Evolutionary conservation across 2,888 invertebrate genomes (phyloP).

Genomic region (Capitulum mitella): DNA sequence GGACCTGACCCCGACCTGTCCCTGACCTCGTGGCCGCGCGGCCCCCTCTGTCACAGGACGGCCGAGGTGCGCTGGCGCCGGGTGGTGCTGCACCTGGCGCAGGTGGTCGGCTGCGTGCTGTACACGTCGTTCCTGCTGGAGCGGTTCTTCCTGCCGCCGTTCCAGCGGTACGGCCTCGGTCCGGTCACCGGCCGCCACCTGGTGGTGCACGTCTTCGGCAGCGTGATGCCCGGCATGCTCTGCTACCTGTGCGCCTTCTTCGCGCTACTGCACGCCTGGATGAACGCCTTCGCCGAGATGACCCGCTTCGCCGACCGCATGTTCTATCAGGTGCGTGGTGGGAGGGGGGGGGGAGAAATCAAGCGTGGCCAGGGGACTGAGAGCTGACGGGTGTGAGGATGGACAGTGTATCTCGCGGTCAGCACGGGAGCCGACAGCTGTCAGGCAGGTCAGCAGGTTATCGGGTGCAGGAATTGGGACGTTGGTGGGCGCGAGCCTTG

Average conservation of each 20-base stretch:
- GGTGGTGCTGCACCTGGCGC: slow-evolving; percentile 60
- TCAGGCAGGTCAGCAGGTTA: no score
- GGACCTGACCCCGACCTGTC: no score
- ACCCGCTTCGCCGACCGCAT: slow-evolving; percentile 76
- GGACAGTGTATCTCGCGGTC: no score
- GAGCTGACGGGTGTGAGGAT: no score
- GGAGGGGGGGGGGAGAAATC: slow-evolving; percentile 5
- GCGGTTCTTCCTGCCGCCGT: slow-evolving; percentile 62
- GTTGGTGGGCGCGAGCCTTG: no score
- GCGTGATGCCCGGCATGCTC: slow-evolving; percentile 65
- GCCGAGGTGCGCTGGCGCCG: slow-evolving; percentile 64
- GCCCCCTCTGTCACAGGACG: slow-evolving; percentile 51
- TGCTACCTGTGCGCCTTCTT: slow-evolving; percentile 71
- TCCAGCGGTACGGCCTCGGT: slow-evolving; percentile 54
- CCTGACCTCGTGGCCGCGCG: background rate
- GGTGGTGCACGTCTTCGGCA: slow-evolving; percentile 57
- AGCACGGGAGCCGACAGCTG: no score
- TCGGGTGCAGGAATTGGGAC: slow-evolving; percentile 27
- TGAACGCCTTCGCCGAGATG: slow-evolving; percentile 85
- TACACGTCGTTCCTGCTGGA: slow-evolving; percentile 73
- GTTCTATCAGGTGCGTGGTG: slow-evolving; percentile 58
- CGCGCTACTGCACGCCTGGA: slow-evolving; percentile 79
- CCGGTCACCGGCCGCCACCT: slow-evolving; percentile 38
- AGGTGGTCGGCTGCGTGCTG: slow-evolving; percentile 70
- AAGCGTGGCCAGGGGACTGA: no score